Base-by-base conservation (phyloP, 2,888 invertebrate genomes). In the Itoplectis maculator region DNA sequence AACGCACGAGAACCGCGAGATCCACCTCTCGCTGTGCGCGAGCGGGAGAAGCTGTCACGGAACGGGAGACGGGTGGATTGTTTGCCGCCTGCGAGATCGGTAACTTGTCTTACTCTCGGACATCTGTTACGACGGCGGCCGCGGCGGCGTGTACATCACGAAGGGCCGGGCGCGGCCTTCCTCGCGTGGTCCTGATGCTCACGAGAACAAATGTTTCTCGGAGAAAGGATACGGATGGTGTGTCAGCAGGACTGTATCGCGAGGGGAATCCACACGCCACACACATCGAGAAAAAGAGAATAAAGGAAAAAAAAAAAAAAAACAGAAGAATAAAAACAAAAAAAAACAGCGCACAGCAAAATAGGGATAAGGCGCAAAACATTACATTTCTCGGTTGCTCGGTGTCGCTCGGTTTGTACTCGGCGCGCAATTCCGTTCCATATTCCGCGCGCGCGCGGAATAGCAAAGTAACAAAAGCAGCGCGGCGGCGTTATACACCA, bases 161-260 rank as follows among this genome's bases (percentile, higher is more conserved):
- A 82, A 49, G 56, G 69, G 69, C n/a, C n/a, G n/a, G n/a, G n/a
- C n/a, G n/a, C 40, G 69, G 54, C 40, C 69, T 68, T 65, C 63
- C 74, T 82, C 81, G 81, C 81, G 81, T 82, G 81, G 45, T 78
- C 74, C 59, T 56, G 74, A 82, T 78, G 69, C 73, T 82, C 74
- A 82, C 74, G 74, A 69, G 81, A 82, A 78, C 69, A 82, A 78
- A 74, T 82, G 78, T 82, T 82, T 74, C 78, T 63, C 73, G 56
- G 18, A 18, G 69, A 74, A 78, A 82, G 81, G 68, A 74, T 82
- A 82, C 78, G 69, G 73, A 78, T 82, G 81, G 54, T 82, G 74
- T 78, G 74, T 78, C 81, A 74, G 78, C 42, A 6, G 15, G 42
- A 72, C 72, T 72, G 49, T 49, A 81, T 76, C 76, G 76, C 77